Percentiles rank a stretch among this genome's conserved stretches.
phyloP scores from a whole-genome alignment of 2,797 vertebrate species.

The Nasua narica region DNA sequence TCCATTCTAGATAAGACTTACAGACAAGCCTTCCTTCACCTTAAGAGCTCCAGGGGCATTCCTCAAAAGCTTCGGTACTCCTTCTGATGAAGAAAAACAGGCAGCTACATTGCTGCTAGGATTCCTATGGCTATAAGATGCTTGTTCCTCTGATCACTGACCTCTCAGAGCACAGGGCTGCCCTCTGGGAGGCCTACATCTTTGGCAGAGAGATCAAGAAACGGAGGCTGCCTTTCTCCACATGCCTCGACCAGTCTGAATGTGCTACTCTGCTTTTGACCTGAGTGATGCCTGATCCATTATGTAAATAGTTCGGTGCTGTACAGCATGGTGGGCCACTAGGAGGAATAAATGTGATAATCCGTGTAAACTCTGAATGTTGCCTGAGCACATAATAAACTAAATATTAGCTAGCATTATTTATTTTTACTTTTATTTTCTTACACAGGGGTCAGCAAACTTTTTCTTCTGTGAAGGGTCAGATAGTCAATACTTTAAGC shows the following conservation, averaged over 20 bases:
- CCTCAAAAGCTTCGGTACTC: background rate
- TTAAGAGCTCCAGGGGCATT: background rate
- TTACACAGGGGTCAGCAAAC: background rate
- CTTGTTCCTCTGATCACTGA: background rate
- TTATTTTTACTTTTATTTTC: slow-evolving; percentile 6
- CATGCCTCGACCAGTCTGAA: background rate
- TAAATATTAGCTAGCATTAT: background rate
- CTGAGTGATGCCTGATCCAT: background rate
- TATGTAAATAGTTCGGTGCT: background rate
- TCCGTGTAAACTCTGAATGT: background rate
- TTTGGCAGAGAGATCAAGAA: background rate
- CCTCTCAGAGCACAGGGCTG: background rate
- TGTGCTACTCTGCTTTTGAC: background rate
- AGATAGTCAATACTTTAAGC: background rate
- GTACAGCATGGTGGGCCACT: background rate
- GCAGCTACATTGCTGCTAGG: background rate
- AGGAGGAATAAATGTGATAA: background rate
- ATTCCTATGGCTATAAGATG: background rate
- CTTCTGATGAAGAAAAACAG: background rate
- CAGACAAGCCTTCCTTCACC: background rate
- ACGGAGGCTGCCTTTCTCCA: background rate
- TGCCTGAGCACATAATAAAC: background rate
- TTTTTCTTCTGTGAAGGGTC: background rate
- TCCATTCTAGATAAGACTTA: background rate
- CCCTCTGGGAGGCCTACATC: background rate